Evolutionary conservation across 2,797 vertebrate genomes (phyloP).

Genomic region (Heliangelus exortis): DNA sequence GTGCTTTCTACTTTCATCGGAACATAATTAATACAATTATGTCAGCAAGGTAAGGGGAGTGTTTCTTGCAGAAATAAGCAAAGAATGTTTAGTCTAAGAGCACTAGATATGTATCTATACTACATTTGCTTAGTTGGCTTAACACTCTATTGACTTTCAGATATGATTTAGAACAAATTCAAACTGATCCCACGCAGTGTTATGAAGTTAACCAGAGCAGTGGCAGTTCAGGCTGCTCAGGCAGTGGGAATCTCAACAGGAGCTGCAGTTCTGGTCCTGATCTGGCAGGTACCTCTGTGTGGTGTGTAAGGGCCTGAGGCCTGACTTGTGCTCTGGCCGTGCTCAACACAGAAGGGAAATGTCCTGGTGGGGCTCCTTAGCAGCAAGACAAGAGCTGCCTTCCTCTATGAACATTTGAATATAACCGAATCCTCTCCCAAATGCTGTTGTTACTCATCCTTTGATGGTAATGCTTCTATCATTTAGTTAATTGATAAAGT

Average conservation of each 20-base stretch:
- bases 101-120: neutral
- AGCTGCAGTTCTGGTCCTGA: neutral
- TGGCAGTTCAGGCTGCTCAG: neutral
- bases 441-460: neutral
- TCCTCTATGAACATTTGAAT: neutral
- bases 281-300: neutral
- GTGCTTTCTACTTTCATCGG: neutral
- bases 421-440: neutral
- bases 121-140: neutral
- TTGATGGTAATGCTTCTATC: neutral
- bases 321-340: rapidly evolving
- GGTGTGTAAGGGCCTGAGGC: neutral
- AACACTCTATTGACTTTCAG: neutral
- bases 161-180: rapidly evolving
- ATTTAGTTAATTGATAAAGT: neutral
- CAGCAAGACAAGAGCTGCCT: neutral
- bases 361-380: neutral
- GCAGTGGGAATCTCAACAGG: neutral
- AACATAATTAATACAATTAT: neutral
- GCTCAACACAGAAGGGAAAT: neutral
- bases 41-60: neutral
- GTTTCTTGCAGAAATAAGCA: neutral
- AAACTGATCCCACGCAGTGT: rapidly evolving
- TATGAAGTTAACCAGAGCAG: neutral
- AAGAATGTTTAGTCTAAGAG: neutral